Conservation (phyloP, 2,113 vertebrate species). For the Sebastes schlegelii region DNA sequence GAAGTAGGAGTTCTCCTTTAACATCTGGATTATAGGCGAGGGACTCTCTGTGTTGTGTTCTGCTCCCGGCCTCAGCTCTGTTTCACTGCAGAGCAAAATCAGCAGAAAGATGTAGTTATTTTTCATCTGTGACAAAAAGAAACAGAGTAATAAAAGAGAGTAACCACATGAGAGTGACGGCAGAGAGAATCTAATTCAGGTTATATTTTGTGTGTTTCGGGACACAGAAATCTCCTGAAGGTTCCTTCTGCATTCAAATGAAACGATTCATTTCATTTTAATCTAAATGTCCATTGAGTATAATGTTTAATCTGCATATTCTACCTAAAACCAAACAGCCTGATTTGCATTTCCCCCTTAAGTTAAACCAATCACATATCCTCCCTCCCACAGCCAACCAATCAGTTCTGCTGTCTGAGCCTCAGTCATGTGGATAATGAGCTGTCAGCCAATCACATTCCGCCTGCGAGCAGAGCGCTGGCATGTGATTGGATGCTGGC, state of each 20-base stretch:
- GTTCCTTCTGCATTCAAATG: constrained; percentile 43
- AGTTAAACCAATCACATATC: constrained; percentile 51
- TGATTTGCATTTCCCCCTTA: constrained; percentile 49
- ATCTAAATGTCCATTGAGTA: constrained; percentile 60
- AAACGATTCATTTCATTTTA: constrained; percentile 63
- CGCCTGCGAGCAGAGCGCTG: constrained; percentile 3
- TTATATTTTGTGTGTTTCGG: not conserved
- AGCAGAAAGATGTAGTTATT: not conserved
- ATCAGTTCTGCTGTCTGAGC: constrained; percentile 74
- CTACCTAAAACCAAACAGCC: constrained; percentile 44
- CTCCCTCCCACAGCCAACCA: constrained; percentile 42
- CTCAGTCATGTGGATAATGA: constrained; percentile 62
- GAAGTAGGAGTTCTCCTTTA: no score
- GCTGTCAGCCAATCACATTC: constrained; percentile 70
- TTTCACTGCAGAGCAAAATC: no score
- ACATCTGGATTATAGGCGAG: no score
- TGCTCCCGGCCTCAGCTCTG: no score
- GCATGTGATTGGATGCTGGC: constrained; percentile 45
- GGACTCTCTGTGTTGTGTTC: no score
- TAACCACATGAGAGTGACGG: not conserved
- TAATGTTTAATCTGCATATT: constrained; percentile 68
- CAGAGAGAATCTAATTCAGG: constrained; percentile 12
- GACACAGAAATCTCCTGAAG: constrained; percentile 26
- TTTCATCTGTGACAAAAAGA: not conserved
- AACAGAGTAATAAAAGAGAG: not conserved